Percentiles rank a stretch among this genome's conserved stretches.
Conservation (phyloP, 2,888 invertebrate species). For the Brachyopa scutellaris region DNA sequence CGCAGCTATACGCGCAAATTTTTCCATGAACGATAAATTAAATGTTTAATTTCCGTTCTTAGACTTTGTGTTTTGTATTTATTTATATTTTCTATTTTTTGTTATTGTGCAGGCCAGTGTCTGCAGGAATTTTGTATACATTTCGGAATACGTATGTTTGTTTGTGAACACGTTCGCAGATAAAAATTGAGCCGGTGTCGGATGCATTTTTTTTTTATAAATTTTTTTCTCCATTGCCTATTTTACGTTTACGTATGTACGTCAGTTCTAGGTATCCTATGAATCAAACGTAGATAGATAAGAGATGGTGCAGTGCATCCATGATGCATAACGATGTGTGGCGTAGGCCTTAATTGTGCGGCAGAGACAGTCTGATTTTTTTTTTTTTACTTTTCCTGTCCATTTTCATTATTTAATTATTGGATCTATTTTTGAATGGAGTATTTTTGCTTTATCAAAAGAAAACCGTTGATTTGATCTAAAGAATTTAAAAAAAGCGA, state of each 20-base stretch:
- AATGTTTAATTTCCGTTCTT: slow-evolving; percentile 11
- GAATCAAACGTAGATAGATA: background rate
- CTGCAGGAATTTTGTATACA: background rate
- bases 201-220: slow-evolving; percentile 21
- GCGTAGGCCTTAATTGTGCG: too few relatives aligned
- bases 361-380: slow-evolving; percentile 3
- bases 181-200: slow-evolving; percentile 5
- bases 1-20: background rate
- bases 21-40: slow-evolving; percentile 22
- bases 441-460: slow-evolving; percentile 9
- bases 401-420: background rate
- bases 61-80: background rate
- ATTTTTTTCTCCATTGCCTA: background rate
- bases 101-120: background rate
- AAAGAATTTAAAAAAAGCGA: background rate
- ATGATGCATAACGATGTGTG: background rate
- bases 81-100: background rate
- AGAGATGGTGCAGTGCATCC: background rate
- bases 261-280: background rate
- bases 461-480: background rate
- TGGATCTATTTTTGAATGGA: background rate
- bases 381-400: background rate
- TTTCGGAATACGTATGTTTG: slow-evolving; percentile 4
- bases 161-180: background rate
- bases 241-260: background rate